Evolutionary conservation across 2,888 invertebrate species (phyloP).

Genomic region (Cyaniris semiargus): DNA sequence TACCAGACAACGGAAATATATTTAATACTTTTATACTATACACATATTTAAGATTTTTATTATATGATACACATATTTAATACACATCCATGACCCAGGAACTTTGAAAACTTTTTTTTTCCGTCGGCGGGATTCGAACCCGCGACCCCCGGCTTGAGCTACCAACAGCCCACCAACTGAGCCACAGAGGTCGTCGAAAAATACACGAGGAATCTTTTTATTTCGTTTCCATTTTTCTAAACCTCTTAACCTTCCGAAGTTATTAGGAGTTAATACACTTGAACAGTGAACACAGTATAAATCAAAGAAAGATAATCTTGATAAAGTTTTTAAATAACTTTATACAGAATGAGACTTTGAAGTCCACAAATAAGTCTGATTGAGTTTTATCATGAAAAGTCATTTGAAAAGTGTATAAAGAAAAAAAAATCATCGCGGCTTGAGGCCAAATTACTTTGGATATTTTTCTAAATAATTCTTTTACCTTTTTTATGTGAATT

Average conservation of each 20-base stretch:
- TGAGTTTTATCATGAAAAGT: slow-evolving; percentile 10
- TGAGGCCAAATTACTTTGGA: neutral
- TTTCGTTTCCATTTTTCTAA: neutral
- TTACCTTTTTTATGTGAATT: neutral
- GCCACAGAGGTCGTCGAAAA: too few relatives aligned
- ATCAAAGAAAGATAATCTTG: neutral
- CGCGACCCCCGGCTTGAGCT: too few relatives aligned
- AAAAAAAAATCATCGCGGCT: neutral
- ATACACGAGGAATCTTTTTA: neutral
- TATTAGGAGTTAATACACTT: neutral
- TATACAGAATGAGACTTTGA: slow-evolving; percentile 9
- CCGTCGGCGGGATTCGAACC: too few relatives aligned
- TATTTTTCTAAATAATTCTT: neutral
- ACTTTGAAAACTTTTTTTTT: too few relatives aligned
- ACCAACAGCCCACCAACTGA: too few relatives aligned
- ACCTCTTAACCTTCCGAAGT: neutral
- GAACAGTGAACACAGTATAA: neutral
- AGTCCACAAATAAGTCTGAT: slow-evolving; percentile 8
- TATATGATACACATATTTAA: too few relatives aligned
- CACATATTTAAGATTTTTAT: too few relatives aligned
- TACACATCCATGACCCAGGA: too few relatives aligned
- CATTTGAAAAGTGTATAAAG: neutral
- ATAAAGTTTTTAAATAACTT: slow-evolving; percentile 11
- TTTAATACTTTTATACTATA: too few relatives aligned
- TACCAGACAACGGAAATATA: too few relatives aligned